Evolutionary conservation across 2,797 vertebrate genomes (phyloP), one percentile per base, ranked within the genome.

Genomic region (Hypotaenidia okinawae): DNA sequence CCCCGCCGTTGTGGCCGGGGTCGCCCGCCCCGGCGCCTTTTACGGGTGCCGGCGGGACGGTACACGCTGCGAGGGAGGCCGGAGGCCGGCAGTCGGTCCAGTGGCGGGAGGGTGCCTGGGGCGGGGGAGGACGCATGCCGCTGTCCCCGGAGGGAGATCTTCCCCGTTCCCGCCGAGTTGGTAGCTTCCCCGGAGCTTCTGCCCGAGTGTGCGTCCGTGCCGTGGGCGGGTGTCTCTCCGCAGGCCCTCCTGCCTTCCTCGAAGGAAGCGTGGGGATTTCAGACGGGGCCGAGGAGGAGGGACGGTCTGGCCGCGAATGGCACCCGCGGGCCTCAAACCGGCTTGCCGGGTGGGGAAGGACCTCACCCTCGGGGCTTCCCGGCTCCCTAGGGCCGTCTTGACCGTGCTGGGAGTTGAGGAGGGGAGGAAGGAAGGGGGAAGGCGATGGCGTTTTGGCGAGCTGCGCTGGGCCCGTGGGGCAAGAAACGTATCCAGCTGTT

Each of bases 251-350:
- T 18, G 28, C 10, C 22, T 5, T 37, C 17, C 17, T 8, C 28
- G 6, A 1, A 5, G 47, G 28, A 21, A 35, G 19, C 21, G 51
- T 22, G 5, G 35, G 52, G 39, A 3, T 28, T 27, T 43, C 16
- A 19, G 4, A 16, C 10, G 7, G 41, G 57, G 7, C 16, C 1
- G 45, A 35, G 66, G 28, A 18, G 57, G 3, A 23, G 32, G 28
- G 33, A 0, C 0, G 35, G 3, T 32, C 21, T 6, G 33, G 32
- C 51, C 1, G 59, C 18, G 5, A 0, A 5, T 15, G n/a, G 23
- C 52, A 33, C 33, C 47, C 6, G 22, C 16, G 4, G 74, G 43
- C 16, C 45, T 45, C 22, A 1, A 2, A 3, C 11, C 5, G 58
- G 18, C 22, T 2, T 11, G 49, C 16, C 12, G 17, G n/a, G 35